These are phyloP conservation scores for Yoshiicerus persimilis DNA, from an alignment of 1,140 invertebrate species.

Conservation along the genomic window DNA sequence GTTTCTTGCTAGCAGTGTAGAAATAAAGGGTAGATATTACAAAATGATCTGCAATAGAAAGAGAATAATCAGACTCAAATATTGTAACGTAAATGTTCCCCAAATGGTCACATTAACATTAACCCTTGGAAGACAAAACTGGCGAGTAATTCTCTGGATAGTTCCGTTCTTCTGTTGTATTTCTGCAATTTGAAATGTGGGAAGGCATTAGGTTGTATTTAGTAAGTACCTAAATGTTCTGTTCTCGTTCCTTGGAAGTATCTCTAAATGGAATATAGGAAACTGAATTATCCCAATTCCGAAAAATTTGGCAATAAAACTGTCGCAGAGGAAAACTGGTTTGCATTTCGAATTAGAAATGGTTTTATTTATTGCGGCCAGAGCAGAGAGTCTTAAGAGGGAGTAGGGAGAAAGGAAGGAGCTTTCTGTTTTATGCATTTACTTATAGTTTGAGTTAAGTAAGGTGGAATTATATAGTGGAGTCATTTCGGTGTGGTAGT, in stretches of 20 bases:
- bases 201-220: neutral
- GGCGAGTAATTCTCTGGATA: neutral
- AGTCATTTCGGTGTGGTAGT: neutral
- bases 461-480: neutral
- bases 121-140: neutral
- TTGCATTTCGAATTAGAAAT: slow-evolving; percentile 18
- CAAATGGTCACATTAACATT: slow-evolving; percentile 13
- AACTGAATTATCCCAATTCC: slow-evolving; percentile 10
- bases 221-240: too few relatives aligned
- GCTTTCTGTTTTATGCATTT: neutral
- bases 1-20: neutral
- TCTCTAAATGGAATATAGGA: neutral
- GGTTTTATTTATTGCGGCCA: neutral
- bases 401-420: neutral
- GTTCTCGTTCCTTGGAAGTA: neutral
- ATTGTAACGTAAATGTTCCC: slow-evolving; percentile 3
- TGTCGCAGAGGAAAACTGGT: neutral
- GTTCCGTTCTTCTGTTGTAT: neutral
- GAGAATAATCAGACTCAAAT: neutral
- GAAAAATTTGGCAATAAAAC: slow-evolving; percentile 15
- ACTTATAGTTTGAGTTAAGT: neutral
- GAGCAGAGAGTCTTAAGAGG: neutral
- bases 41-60: neutral
- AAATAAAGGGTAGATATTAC: neutral
- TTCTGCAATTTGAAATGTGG: neutral